A percentile compares a stretch with the other conserved stretches of the same genome.
These are phyloP conservation scores for Tyria jacobaeae DNA, from an alignment of 2,888 invertebrate genomes.

Conservation along the genomic window DNA sequence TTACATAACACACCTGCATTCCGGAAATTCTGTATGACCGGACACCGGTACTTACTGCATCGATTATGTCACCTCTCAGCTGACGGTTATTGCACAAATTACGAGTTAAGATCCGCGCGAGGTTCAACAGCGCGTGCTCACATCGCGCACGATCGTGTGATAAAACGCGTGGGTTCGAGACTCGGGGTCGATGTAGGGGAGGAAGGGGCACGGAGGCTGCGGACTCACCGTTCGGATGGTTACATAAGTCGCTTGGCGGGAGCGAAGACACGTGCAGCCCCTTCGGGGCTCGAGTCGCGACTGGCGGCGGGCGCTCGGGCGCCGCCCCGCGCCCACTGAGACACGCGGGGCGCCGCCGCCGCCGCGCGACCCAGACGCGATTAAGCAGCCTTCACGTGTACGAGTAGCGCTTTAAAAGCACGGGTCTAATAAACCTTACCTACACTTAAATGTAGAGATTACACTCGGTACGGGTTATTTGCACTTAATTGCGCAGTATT, in stretches of 20 bases:
- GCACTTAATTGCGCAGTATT: slow-evolving; percentile 42
- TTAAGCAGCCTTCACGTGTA: slow-evolving; percentile 80
- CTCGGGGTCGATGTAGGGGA: slow-evolving; percentile 65
- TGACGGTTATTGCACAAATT: slow-evolving; percentile 73
- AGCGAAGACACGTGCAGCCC: slow-evolving; percentile 81
- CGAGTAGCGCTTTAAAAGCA: slow-evolving; percentile 62
- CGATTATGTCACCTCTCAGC: slow-evolving; percentile 84
- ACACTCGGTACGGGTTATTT: slow-evolving; percentile 52
- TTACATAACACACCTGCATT: slow-evolving; percentile 81
- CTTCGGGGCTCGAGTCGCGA: slow-evolving; percentile 81
- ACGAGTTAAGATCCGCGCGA: slow-evolving; percentile 50
- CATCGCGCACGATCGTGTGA: slow-evolving; percentile 53
- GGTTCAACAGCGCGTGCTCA: slow-evolving; percentile 62
- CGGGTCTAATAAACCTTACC: slow-evolving; percentile 77
- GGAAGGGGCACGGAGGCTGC: slow-evolving; percentile 79
- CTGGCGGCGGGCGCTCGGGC: slow-evolving; percentile 72
- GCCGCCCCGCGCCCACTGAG: slow-evolving; percentile 81
- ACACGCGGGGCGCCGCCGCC: slow-evolving; percentile 66
- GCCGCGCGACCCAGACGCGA: slow-evolving; percentile 75
- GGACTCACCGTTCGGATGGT: slow-evolving; percentile 84
- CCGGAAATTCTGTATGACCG: slow-evolving; percentile 68
- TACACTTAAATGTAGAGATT: slow-evolving; percentile 67
- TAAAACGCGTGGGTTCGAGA: slow-evolving; percentile 46
- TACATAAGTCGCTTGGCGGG: slow-evolving; percentile 82
- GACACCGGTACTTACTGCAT: slow-evolving; percentile 83